Base-by-base conservation (phyloP, 92 coral and sea anemone species). In the Zoanthus gigantus region DNA sequence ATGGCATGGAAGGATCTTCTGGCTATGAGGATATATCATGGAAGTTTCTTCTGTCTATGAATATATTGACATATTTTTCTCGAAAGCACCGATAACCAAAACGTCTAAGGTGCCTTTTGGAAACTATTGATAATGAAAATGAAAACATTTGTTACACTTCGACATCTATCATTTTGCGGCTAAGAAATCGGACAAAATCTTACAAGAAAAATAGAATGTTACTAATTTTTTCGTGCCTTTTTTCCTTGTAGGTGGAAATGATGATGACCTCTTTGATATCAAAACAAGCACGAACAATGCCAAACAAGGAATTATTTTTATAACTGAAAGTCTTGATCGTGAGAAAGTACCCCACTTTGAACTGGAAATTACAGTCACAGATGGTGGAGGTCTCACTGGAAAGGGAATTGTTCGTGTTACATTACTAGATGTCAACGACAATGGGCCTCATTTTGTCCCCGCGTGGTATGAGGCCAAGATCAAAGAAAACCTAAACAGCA, bases 371-470 rank as follows among this genome's bases (percentile, higher is more conserved):
- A 92, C 98, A 16, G 99, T 95, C 9, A 92, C 94, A 47, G 99
- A 96, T 57, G 88, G 91, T 77, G 99, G 98, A 28, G 98, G 99
- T 9, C 96, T 93, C 16, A 76, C 82, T 32, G 99, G 97, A 11
- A 88, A 68, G 14, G 96, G 94, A 5, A 63, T 68, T 34, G 94
- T 94, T 42, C 72, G 86, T 56, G n/a, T 97, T 60, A 90, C 92
- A 29, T 52, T 97, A 9, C 54, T 60, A n/a, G 96, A 97, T 82
- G 88, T 89, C 48, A 97, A 97, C 61, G 99, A 97, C 69, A 97
- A 94, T 76, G 98, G 98, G 11, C 99, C 99, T 37, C 94, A 92
- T 92, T 96, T 96, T 67, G 83, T 79, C 34, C 99, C 99, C 8
- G 95, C 98, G 3, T 96, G 79, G 80, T 96, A 92, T 63, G 99